Evolutionary conservation across 2,797 vertebrate species (phyloP).

Genomic region (Coranthus polyacanthus): DNA sequence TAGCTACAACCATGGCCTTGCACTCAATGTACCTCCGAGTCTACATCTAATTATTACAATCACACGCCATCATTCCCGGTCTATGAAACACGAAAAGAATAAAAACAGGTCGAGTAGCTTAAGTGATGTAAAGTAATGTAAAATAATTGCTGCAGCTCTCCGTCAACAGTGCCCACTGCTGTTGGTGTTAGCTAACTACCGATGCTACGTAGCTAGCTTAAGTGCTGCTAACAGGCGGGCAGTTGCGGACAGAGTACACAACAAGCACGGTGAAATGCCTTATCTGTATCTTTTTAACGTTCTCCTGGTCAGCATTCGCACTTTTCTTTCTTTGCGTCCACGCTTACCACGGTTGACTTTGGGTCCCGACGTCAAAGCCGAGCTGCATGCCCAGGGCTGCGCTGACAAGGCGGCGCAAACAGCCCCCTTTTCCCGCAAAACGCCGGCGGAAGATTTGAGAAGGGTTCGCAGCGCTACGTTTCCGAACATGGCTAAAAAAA

Average conservation of each 20-base stretch:
- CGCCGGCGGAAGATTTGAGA: conserved; percentile 55
- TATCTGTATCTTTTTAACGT: fast-evolving
- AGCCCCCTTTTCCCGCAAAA: conserved; percentile 63
- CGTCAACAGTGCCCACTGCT: conserved; percentile 27
- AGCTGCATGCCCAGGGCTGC: conserved; percentile 37
- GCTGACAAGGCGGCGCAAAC: conserved; percentile 32
- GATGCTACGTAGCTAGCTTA: too few relatives aligned
- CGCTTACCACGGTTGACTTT: conserved; percentile 57
- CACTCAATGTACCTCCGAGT: too few relatives aligned
- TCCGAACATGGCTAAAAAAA: conserved; percentile 58
- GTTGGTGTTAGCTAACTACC: not conserved
- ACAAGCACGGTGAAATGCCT: not conserved
- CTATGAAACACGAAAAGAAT: too few relatives aligned
- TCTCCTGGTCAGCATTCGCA: fast-evolving
- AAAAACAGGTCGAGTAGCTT: too few relatives aligned
- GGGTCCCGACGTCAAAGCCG: conserved; percentile 20
- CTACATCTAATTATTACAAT: too few relatives aligned
- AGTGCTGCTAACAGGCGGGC: not conserved
- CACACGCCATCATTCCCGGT: too few relatives aligned
- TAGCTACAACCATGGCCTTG: too few relatives aligned
- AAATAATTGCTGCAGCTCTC: not conserved
- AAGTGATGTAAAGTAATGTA: too few relatives aligned
- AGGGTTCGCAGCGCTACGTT: conserved; percentile 61
- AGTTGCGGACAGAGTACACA: not conserved
- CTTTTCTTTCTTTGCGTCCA: too few relatives aligned